These are phyloP conservation scores for Sturnus vulgaris DNA, from an alignment of 2,113 vertebrate species.

Conservation along the genomic window DNA sequence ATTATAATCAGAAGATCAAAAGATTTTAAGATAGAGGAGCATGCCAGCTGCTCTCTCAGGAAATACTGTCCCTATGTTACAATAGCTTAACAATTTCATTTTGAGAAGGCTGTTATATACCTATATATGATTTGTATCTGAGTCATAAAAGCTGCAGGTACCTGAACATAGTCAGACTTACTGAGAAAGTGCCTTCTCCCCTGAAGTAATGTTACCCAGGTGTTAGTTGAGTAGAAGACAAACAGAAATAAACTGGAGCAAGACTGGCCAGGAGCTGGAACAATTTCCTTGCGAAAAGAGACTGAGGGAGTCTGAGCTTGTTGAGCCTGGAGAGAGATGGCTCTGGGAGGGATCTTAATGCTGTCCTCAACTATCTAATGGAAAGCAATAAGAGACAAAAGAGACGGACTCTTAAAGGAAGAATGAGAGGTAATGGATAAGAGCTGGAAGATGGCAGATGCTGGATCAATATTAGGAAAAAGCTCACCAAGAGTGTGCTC, in stretches of 20 bases:
- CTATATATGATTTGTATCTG: neutral
- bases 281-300: neutral
- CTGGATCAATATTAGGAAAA: neutral
- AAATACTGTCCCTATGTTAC: neutral
- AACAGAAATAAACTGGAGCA: neutral
- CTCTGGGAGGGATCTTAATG: neutral
- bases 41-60: neutral
- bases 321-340: neutral
- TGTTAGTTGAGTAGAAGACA: neutral
- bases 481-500: neutral
- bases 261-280: neutral
- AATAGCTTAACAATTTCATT: neutral
- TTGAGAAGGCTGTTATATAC: neutral
- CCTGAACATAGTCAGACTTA: neutral
- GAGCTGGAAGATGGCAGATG: neutral
- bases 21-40: constrained; percentile 32
- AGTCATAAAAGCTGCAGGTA: neutral
- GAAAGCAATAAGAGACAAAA: neutral
- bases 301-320: neutral
- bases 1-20: constrained; percentile 42
- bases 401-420: neutral
- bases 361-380: neutral
- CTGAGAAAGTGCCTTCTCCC: neutral
- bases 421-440: neutral
- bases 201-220: neutral